Base-by-base conservation (phyloP, 1,140 invertebrate species). In the Dinoponera quadriceps region DNA sequence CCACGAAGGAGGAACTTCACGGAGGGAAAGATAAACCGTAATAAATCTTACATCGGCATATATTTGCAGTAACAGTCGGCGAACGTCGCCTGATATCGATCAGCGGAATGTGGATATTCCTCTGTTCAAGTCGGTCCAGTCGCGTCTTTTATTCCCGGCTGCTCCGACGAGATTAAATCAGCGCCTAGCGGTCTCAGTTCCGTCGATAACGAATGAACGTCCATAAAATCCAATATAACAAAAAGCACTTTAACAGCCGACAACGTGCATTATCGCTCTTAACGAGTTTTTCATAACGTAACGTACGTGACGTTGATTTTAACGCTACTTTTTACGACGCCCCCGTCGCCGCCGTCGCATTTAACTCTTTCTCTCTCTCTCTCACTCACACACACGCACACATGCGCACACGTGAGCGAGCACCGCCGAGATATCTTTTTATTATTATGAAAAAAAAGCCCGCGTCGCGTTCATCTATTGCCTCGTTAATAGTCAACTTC, bases 241-340 rank as follows among this genome's bases (percentile, higher is more conserved):
- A 78, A 78, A 68, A 69, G 63, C 75, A 78, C 65, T 57, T 77
- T 77, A 77, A 77, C 54, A 77, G 49, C 74, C 74, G 74, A 66
- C 74, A 77, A 77, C 48, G 44, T 77, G 74, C 74, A 77, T 77
- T 77, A 66, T 77, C 48, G 74, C 60, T 66, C 62, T 77, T 77
- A 77, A 77, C 48, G 74, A 77, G 48, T 66, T 77, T 77, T 77
- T 77, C 48, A 68, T 77, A 66, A 77, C 62, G 29, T 38, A 54
- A 33, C 74, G 49, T 54, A 77, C 29, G 62, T 77, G 62, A 68
- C 27, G 48, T 66, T 69, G 75, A 80, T 57, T 80, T 71, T 71
- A 71, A 80, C 65, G 27, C 22, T 59, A 57, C 27, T 57, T 69
- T 80, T 80, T 69, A 69, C 62, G 54, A 48, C 38, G 13, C n/a